phyloP scores from a whole-genome alignment of 2,113 vertebrate species.

The Gnathonemus longibarbis region DNA sequence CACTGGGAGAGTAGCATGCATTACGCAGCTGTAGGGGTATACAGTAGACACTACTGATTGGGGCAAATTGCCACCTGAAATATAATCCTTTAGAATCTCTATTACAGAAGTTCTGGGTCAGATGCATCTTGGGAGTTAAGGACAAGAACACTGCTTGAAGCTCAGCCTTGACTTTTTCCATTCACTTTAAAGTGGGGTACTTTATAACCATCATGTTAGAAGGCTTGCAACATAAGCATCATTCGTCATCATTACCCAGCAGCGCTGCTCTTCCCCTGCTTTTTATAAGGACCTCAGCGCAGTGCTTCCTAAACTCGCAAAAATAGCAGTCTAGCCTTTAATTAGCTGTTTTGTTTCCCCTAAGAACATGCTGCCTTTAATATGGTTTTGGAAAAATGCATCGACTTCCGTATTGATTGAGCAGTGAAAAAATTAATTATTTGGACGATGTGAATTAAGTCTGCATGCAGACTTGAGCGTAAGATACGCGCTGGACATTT shows the following conservation, averaged over 20 bases:
- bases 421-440: background rate
- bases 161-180: constrained; percentile 17
- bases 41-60: background rate
- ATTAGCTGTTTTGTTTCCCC: background rate
- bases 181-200: constrained; percentile 13
- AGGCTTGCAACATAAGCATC: background rate
- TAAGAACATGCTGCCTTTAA: background rate
- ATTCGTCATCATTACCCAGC: background rate
- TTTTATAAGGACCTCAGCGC: background rate
- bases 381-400: background rate
- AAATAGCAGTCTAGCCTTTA: background rate
- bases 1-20: background rate
- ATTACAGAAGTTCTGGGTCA: constrained; percentile 5
- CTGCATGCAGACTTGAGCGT: background rate
- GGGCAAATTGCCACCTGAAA: background rate
- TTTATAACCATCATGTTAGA: constrained; percentile 17
- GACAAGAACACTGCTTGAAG: background rate
- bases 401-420: background rate
- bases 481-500: background rate
- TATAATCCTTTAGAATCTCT: background rate
- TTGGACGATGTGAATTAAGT: background rate
- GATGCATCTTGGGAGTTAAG: background rate
- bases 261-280: too few relatives aligned
- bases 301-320: background rate
- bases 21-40: background rate